phyloP scores from a whole-genome alignment of 2,888 invertebrate species.

The Agrochola lychnidis region DNA sequence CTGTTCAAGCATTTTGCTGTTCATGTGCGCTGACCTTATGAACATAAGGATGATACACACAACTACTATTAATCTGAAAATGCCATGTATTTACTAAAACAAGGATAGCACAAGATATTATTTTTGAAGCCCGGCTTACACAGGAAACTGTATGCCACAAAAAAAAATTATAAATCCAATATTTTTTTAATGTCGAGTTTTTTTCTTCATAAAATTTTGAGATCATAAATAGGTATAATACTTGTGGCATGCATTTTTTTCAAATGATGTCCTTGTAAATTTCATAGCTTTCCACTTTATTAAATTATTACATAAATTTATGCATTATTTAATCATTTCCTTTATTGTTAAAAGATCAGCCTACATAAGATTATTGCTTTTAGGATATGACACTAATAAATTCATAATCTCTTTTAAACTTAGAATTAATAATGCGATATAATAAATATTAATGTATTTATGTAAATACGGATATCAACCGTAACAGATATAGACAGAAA shows the following conservation, averaged over 20 bases:
- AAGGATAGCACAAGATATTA: neutral
- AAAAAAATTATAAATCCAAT: neutral
- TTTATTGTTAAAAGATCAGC: constrained; percentile 28
- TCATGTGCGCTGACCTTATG: constrained; percentile 1
- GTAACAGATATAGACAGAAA: neutral
- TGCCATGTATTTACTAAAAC: constrained; percentile 37
- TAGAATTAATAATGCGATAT: constrained; percentile 30
- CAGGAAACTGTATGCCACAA: neutral
- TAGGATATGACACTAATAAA: constrained; percentile 53
- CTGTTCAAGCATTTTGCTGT: constrained; percentile 4
- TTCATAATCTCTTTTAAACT: constrained; percentile 54
- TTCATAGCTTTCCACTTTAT: constrained; percentile 30
- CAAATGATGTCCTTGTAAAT: constrained; percentile 28
- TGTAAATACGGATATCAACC: neutral
- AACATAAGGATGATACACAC: constrained; percentile 1
- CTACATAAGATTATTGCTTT: constrained; percentile 47
- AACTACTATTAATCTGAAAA: constrained; percentile 12
- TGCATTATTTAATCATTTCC: constrained; percentile 28
- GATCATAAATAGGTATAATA: constrained; percentile 36
- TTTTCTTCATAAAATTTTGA: constrained; percentile 20
- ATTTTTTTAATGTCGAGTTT: neutral
- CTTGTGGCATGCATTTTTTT: neutral
- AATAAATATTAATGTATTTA: constrained; percentile 10
- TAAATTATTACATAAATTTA: constrained; percentile 11
- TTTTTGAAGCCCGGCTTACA: neutral